These are phyloP conservation scores for Hypselothyrea guttata DNA, from an alignment of 2,888 invertebrate species.

Conservation along the genomic window DNA sequence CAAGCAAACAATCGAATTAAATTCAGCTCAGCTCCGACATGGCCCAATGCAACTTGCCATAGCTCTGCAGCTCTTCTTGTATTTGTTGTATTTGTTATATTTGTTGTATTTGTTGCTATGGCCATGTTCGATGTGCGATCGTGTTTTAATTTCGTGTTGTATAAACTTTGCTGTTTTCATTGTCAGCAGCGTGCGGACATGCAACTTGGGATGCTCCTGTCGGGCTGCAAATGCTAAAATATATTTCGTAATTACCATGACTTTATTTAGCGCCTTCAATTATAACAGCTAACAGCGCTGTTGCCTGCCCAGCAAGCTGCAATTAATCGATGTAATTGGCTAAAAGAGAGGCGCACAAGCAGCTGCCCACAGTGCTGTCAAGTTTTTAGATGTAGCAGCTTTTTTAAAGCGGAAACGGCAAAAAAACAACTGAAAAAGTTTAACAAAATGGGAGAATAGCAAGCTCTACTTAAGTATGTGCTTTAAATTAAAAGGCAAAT, in stretches of 20 bases:
- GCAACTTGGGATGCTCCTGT: constrained; percentile 57
- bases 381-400: too few species aligned
- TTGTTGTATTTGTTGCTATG: constrained; percentile 27
- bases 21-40: constrained; percentile 73
- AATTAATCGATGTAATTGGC: constrained; percentile 69
- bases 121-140: constrained; percentile 69
- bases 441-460: too few species aligned
- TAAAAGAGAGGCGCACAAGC: constrained; percentile 18
- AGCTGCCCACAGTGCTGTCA: too few species aligned
- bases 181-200: constrained; percentile 76
- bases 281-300: constrained; percentile 39
- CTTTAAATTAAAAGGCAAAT: too few species aligned
- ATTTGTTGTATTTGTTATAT: constrained; percentile 15
- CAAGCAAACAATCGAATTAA: constrained; percentile 58
- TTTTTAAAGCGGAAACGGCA: too few species aligned
- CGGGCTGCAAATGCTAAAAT: constrained; percentile 65
- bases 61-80: constrained; percentile 25
- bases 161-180: constrained; percentile 64
- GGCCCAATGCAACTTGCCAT: constrained; percentile 66
- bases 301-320: constrained; percentile 38
- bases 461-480: too few species aligned
- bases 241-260: constrained; percentile 71
- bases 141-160: constrained; percentile 77
- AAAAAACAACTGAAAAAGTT: too few species aligned
- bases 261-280: constrained; percentile 41